Evolutionary conservation across 35 echinoderm and acorn worm species (phyloP).

Genomic region (Chiridota heheva): DNA sequence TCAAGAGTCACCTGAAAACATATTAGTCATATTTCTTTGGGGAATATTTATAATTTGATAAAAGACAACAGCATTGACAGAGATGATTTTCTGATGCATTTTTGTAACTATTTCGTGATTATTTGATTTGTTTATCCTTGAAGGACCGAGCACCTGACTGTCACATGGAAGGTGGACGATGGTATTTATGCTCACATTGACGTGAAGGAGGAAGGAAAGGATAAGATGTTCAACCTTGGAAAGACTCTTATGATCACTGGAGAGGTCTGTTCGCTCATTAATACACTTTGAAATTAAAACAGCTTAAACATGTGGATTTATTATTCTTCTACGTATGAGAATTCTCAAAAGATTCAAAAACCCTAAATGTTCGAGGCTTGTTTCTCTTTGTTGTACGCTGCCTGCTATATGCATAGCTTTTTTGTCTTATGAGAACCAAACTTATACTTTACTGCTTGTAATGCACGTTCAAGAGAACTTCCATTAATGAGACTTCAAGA

Average conservation of each 20-base stretch:
- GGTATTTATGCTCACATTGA: constrained; percentile 82
- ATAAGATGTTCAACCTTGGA: constrained; percentile 87
- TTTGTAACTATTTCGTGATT: not conserved
- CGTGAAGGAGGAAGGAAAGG: constrained; percentile 87
- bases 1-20: no score
- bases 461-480: not conserved
- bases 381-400: not conserved
- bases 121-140: not conserved
- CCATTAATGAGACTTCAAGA: not conserved
- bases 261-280: constrained; percentile 50
- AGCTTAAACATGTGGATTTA: no score
- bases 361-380: not conserved
- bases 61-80: no score
- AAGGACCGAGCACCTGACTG: constrained; percentile 90
- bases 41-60: no score
- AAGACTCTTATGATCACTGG: constrained; percentile 55
- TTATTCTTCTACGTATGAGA: not conserved
- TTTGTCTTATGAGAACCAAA: not conserved
- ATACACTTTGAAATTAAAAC: not conserved
- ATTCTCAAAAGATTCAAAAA: not conserved
- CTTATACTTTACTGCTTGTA: not conserved
- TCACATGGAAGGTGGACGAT: constrained; percentile 94
- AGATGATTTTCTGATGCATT: no score
- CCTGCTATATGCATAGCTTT: no score
- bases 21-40: no score